Percentiles rank a stretch among this genome's conserved stretches.
These are phyloP conservation scores for Allolobophora icterica DNA, from an alignment of 2,888 invertebrate genomes.

Conservation along the genomic window DNA sequence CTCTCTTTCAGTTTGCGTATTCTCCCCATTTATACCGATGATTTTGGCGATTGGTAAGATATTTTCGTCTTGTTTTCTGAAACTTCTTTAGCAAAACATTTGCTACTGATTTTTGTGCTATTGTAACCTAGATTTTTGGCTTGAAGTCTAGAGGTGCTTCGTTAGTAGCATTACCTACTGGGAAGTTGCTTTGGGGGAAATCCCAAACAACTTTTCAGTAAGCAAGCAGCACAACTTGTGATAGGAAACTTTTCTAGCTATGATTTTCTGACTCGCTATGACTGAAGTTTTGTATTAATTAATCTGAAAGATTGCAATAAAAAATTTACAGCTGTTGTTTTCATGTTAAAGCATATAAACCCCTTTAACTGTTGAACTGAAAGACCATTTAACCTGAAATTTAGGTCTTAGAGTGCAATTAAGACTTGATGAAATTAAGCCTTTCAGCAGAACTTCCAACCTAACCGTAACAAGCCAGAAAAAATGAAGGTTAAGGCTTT, in stretches of 20 bases:
- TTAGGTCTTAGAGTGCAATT: background rate
- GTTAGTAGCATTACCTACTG: background rate
- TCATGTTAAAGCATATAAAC: background rate
- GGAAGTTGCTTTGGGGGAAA: background rate
- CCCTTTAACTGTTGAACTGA: background rate
- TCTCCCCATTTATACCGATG: conserved; percentile 9
- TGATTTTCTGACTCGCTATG: background rate
- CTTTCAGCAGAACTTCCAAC: background rate
- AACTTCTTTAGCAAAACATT: background rate
- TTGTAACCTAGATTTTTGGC: background rate
- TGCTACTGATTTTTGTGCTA: background rate
- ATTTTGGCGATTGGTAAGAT: background rate
- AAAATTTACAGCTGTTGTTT: background rate
- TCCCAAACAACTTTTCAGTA: background rate
- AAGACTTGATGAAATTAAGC: background rate
- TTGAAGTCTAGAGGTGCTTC: background rate
- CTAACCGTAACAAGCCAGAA: too few relatives aligned
- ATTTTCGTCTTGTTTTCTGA: background rate
- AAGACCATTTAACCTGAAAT: background rate
- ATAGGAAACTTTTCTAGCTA: background rate
- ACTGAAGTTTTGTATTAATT: conserved; percentile 14
- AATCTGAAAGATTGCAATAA: background rate
- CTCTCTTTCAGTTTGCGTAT: background rate
- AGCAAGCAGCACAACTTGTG: background rate
- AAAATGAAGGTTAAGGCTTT: too few relatives aligned